Conservation (phyloP, 2,888 invertebrate species). For the Microctonus hyperodae region DNA sequence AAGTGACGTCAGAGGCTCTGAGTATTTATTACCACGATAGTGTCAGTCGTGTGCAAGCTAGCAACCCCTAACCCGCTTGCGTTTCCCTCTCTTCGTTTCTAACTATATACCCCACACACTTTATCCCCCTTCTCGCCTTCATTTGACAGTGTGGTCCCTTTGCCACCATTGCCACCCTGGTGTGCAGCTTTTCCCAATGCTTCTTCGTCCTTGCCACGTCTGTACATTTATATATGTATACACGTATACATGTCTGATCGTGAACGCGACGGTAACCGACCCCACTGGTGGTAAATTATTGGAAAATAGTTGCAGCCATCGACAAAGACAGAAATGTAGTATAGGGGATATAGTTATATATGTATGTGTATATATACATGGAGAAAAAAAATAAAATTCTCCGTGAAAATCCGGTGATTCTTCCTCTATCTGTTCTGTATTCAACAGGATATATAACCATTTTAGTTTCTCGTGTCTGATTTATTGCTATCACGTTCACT, state of each 20-base stretch:
- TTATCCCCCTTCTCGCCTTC: background rate
- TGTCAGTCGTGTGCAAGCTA: conserved; percentile 60
- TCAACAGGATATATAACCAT: conserved; percentile 43
- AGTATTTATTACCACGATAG: conserved; percentile 63
- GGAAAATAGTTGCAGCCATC: conserved; percentile 56
- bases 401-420: conserved; percentile 29
- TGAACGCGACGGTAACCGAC: conserved; percentile 16
- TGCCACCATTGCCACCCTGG: background rate
- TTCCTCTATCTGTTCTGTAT: conserved; percentile 55
- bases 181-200: conserved; percentile 9
- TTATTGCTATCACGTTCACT: conserved; percentile 42
- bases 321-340: conserved; percentile 27
- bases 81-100: too few species aligned
- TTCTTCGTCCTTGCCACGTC: conserved; percentile 28
- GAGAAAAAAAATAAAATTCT: conserved; percentile 7
- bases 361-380: conserved; percentile 14
- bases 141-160: background rate
- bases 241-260: too few species aligned
- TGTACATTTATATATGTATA: conserved; percentile 21
- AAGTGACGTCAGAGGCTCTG: conserved; percentile 62
- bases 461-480: conserved; percentile 49
- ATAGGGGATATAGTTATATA: background rate
- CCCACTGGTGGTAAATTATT: conserved; percentile 55
- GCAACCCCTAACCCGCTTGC: conserved; percentile 32
- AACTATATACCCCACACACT: conserved; percentile 20